Evolutionary conservation across 2,113 vertebrate genomes (phyloP).

Genomic region (Clarias macrocephalus): DNA sequence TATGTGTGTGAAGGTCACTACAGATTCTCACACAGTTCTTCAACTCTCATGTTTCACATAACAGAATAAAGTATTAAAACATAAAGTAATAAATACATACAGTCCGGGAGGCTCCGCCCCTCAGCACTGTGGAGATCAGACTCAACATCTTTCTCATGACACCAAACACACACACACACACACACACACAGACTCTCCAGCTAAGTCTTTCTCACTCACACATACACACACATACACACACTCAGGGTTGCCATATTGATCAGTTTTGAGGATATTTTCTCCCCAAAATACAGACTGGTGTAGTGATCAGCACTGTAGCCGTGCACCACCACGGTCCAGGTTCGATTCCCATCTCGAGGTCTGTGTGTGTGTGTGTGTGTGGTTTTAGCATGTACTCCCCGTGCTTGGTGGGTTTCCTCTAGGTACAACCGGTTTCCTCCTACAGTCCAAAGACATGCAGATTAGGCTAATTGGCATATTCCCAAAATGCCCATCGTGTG

Average conservation of each 20-base stretch:
- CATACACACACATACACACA: not conserved
- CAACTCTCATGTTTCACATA: not conserved
- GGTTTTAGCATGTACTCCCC: no score
- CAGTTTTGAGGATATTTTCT: no score
- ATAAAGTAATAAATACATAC: constrained; percentile 41
- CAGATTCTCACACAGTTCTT: not conserved
- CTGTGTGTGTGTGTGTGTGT: no score
- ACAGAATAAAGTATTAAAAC: not conserved
- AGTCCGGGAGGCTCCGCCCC: constrained; percentile 68
- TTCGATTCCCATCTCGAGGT: not conserved
- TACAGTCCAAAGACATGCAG: no score
- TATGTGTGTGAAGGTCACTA: constrained; percentile 5
- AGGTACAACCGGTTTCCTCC: no score
- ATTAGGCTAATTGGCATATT: no score
- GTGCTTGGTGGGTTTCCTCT: no score
- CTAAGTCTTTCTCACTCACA: not conserved
- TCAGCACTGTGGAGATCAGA: constrained; percentile 81
- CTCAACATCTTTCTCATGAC: constrained; percentile 84
- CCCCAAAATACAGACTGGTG: not conserved
- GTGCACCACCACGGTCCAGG: no score
- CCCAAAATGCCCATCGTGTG: no score
- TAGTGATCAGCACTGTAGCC: no score
- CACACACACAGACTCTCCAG: not conserved
- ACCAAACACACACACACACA: constrained; percentile 23
- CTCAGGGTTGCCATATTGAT: not conserved